These are phyloP conservation scores for Staurois parvus DNA, from an alignment of 2,797 vertebrate species.

Conservation along the genomic window DNA sequence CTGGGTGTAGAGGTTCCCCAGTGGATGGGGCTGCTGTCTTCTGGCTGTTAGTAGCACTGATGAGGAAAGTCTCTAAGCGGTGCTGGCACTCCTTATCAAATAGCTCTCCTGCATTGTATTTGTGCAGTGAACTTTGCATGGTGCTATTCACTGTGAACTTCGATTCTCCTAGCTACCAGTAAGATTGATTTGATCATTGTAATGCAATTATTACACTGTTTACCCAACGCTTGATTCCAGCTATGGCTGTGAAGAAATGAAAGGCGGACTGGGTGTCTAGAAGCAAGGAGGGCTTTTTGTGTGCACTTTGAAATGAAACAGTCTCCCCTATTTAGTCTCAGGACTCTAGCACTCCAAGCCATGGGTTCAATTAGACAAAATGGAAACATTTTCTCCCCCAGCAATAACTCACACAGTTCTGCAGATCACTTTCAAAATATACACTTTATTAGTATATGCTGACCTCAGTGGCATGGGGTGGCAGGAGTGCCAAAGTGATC, in stretches of 20 bases:
- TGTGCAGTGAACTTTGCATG: slow-evolving; percentile 83
- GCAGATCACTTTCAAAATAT: slow-evolving; percentile 83
- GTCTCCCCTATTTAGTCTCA: slow-evolving; percentile 78
- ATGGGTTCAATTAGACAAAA: slow-evolving; percentile 90
- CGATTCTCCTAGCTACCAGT: slow-evolving; percentile 78
- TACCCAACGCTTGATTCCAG: slow-evolving; percentile 85
- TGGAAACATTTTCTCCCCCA: slow-evolving; percentile 91
- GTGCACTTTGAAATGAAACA: slow-evolving; percentile 74
- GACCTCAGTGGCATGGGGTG: slow-evolving; percentile 83
- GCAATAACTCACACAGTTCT: slow-evolving; percentile 86
- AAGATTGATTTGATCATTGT: slow-evolving; percentile 88
- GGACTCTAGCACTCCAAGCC: slow-evolving; percentile 75
- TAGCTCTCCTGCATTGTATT: slow-evolving; percentile 81
- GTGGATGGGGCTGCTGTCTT: background rate
- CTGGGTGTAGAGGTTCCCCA: background rate
- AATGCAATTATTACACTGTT: slow-evolving; percentile 87
- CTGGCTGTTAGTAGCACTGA: slow-evolving; percentile 9
- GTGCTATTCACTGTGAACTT: slow-evolving; percentile 74
- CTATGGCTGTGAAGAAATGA: slow-evolving; percentile 84
- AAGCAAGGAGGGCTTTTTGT: slow-evolving; percentile 71
- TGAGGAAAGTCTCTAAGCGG: slow-evolving; percentile 54
- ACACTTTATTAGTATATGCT: slow-evolving; percentile 86
- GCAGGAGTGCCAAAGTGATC: slow-evolving; percentile 78
- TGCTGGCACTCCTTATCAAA: slow-evolving; percentile 73
- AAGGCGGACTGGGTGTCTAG: slow-evolving; percentile 75